Evolutionary conservation across 2,113 vertebrate genomes (phyloP).

Genomic region (Sander vitreus): DNA sequence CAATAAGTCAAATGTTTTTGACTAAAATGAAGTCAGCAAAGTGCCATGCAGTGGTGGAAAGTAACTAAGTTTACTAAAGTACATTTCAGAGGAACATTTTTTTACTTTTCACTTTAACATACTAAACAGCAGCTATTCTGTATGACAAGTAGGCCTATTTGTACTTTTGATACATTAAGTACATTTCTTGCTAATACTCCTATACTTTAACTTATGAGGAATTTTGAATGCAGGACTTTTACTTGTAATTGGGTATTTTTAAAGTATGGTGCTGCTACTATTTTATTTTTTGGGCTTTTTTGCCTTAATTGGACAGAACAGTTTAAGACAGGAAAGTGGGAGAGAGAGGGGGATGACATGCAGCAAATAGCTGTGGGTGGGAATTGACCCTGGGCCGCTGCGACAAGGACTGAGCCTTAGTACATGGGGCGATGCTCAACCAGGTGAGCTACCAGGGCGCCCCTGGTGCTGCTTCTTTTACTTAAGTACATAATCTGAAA

Average conservation of each 20-base stretch:
- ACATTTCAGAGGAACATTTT: background rate
- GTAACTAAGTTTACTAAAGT: background rate
- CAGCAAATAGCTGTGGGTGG: too few relatives aligned
- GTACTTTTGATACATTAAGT: background rate
- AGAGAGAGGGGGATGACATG: too few relatives aligned
- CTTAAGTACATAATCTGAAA: background rate
- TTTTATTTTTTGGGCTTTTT: too few relatives aligned
- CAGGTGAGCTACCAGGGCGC: too few relatives aligned
- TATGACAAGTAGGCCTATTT: background rate
- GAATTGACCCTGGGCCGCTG: too few relatives aligned
- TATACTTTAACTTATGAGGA: background rate
- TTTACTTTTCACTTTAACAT: background rate
- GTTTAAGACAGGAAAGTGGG: too few relatives aligned
- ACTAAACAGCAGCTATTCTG: background rate
- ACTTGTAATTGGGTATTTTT: background rate
- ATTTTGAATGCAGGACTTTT: background rate
- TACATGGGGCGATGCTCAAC: too few relatives aligned
- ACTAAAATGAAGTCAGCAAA: slow-evolving; percentile 21
- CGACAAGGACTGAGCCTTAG: too few relatives aligned
- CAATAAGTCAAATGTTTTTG: background rate
- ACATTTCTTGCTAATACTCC: background rate
- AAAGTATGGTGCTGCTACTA: background rate
- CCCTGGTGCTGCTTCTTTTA: background rate
- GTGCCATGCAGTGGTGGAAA: background rate
- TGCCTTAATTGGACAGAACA: too few relatives aligned